Percentiles rank a stretch among this genome's conserved stretches.
Evolutionary conservation across 2,888 invertebrate genomes (phyloP).

Genomic region (Eristalinus sepulchralis): DNA sequence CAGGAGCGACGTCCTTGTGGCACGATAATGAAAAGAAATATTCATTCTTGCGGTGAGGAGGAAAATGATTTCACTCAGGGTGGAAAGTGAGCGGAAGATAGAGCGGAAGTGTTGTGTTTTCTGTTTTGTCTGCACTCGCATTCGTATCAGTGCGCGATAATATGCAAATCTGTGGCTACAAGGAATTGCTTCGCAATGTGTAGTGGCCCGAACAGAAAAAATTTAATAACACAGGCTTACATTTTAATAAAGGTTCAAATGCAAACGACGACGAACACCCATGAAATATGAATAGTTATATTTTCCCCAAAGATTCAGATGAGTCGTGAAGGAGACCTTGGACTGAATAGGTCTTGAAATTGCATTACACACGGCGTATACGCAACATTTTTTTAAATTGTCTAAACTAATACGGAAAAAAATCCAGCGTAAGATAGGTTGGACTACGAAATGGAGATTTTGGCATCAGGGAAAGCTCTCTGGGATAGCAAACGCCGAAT

Average conservation of each 20-base stretch:
- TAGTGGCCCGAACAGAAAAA: background rate
- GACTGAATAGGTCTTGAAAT: no score
- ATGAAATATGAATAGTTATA: no score
- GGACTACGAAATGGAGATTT: no score
- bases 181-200: background rate
- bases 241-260: constrained; percentile 56
- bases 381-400: no score
- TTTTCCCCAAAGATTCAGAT: no score
- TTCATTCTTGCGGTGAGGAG: constrained; percentile 60
- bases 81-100: background rate
- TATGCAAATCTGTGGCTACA: constrained; percentile 58
- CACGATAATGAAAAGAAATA: constrained; percentile 69
- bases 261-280: no score
- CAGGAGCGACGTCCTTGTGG: constrained; percentile 51
- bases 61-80: constrained; percentile 51
- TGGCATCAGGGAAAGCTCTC: no score
- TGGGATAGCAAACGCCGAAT: no score
- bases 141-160: constrained; percentile 65
- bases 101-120: constrained; percentile 48
- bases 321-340: no score
- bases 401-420: no score
- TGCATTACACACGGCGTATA: no score
- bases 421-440: no score
- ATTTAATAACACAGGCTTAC: constrained; percentile 57
- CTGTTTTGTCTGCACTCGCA: constrained; percentile 43